phyloP scores from a whole-genome alignment of 2,113 vertebrate genomes.

The Patagioenas fasciata region DNA sequence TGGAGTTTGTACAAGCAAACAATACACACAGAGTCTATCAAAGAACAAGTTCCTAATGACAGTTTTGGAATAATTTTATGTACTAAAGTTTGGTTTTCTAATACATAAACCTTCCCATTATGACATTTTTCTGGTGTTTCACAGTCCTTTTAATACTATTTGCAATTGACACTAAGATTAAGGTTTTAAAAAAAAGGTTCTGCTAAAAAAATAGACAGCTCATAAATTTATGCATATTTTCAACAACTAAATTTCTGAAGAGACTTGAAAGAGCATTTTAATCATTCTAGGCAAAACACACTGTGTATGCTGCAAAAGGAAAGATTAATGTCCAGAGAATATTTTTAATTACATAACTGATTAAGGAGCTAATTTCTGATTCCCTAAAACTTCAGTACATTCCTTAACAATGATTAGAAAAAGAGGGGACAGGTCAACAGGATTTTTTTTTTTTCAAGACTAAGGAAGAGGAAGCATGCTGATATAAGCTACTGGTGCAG shows the following conservation, averaged over 20 bases:
- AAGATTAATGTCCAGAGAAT: neutral
- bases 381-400: neutral
- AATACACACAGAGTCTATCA: rapidly evolving
- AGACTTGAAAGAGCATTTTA: neutral
- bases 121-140: neutral
- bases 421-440: neutral
- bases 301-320: neutral
- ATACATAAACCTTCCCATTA: neutral
- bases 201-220: neutral
- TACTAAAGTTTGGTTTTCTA: neutral
- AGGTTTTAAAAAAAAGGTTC: neutral
- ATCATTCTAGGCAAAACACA: neutral
- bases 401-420: neutral
- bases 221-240: neutral
- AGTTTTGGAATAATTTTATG: neutral
- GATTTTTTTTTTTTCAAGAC: neutral
- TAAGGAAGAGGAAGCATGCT: neutral
- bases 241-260: neutral
- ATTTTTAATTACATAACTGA: neutral
- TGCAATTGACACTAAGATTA: neutral
- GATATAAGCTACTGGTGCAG: neutral
- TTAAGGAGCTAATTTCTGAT: neutral
- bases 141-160: neutral
- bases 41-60: neutral
- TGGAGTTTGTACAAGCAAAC: neutral